Base-by-base conservation (phyloP, 2,888 invertebrate species). In the Ormyrus rosae region DNA sequence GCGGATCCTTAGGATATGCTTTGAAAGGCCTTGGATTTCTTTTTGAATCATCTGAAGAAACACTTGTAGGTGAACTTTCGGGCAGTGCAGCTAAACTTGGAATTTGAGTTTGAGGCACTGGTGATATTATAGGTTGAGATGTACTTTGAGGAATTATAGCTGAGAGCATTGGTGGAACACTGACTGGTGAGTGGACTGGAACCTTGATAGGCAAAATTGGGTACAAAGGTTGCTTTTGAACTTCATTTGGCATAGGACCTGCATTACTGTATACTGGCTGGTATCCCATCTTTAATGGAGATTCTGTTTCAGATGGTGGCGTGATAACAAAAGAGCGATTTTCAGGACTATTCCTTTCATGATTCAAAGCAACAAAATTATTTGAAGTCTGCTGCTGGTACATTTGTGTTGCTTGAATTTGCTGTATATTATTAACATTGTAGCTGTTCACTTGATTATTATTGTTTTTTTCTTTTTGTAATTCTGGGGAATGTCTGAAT, bases 1-100 rank as follows among this genome's bases (percentile, higher is more conserved):
- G 86, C 0, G 95, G 94, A 87, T 95, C 94, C 83, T 94, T 94
- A 0, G 95, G 95, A 86, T 95, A 95, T 0, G 95, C 95, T 87
- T 95, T 95, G 86, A 95, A 95, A 0, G 95, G 95, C 2, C 94
- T 91, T 0, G 93, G 91, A 5, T 90, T 83, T 85, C 93, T 94
- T 45, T 91, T 89, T 45, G 89, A 84, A 7, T 84, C 83, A 63
- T 88, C 88, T 0, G 55, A 9, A 9, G n/a, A 0, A 6, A 19
- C 7, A 9, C 10, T 60, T 0, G 53, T 6, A n/a, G 48, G 65
- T 0, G 81, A 60, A 7, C 71, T 11, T 0, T 86, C 82, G 8
- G 77, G 79, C 5, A 67, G 6, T 5, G 73, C 68, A 5, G 84
- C 78, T 3, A 82, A 8, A 0, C 82, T 74, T 0, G 85, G 77